Base-by-base conservation (phyloP, 2,888 invertebrate genomes). In the Frankliniella intonsa region DNA sequence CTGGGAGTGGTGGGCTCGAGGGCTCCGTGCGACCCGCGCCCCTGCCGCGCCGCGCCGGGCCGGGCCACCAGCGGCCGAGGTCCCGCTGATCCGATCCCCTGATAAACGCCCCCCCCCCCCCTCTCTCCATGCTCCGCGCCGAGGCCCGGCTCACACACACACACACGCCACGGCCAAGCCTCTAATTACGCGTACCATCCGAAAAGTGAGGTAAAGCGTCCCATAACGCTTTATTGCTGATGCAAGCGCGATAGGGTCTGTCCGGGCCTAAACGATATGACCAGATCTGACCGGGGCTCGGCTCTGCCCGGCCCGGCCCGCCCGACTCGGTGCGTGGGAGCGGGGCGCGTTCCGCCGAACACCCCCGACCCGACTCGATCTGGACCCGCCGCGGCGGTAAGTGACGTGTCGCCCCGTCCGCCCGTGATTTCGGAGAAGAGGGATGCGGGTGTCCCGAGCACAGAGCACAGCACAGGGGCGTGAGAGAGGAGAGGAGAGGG, bases 141-240 rank as follows among this genome's bases (percentile, higher is more conserved):
- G 69, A 76, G 25, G 25, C 38, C 38, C 38, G 38, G 69, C 69
- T 76, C 5, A 22, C 69, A 25, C 69, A 69, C 69, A n/a, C n/a
- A n/a, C n/a, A 55, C 55, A 38, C 38, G 55, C 14, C 12, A 10
- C 55, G 55, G 14, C 55, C 55, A 19, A 19, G 22, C 69, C 69
- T 76, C 22, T 76, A 76, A 76, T 76, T 76, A 76, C 69, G 11
- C 22, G 12, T 25, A 25, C 69, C 69, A 76, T 76, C 69, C 69
- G 69, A 76, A 76, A 76, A 76, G 69, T 76, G 69, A 76, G 69
- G 69, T 76, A 76, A 76, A 76, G 69, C 69, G 69, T 76, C 25
- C 69, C 69, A 76, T 76, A 76, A 76, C 69, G 69, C 69, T 76
- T 76, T 76, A 76, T 76, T 76, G 69, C 69, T 25, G 69, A 76